Base-by-base conservation (phyloP, 2,797 vertebrate genomes). In the Hydrocynus forskahlii region DNA sequence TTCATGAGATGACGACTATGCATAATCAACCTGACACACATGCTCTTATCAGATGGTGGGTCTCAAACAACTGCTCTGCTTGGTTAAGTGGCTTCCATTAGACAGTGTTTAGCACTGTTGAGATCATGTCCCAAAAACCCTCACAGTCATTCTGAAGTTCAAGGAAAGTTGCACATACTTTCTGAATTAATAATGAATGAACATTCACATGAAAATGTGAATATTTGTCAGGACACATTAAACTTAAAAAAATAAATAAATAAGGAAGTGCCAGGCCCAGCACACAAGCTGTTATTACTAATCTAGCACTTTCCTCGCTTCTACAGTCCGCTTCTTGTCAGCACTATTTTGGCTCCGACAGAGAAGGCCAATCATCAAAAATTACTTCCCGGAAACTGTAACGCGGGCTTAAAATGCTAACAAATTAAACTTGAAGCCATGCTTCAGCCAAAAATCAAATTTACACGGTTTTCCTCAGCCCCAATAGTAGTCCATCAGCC, bases 51-150 rank as follows among this genome's bases (percentile, higher is more conserved):
- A 45, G 38, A 69, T 16, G 10, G 67, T 13, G 12, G 43, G 23
- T 7, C 45, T 70, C 68, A 52, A 45, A 25, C 21, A 25, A 52
- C 45, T 16, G n/a, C 14, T 52, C 21, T 50, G 68, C 68, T 52
- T 8, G 68, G 68, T 21, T 70, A 70, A 52, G 45, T 40, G 35
- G 21, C 68, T 70, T 48, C 68, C 45, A 52, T 52, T 13, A 25
- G 45, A 25, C 23, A 21, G 23, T 0, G 16, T 21, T 45, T 45
- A 21, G 17, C 43, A 25, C 23, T 10, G 19, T 14, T n/a, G 35
- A 40, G 35, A 43, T 21, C 19, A 68, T 43, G 64, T 50, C 21
- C 21, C 19, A 23, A 25, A 48, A 21, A 69, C 45, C 7, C 45
- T 48, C 43, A 3, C 17, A 1, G n/a, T 68, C 9, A 38, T 35